phyloP scores from a whole-genome alignment of 1,140 invertebrate species.

The Phortica variegata region DNA sequence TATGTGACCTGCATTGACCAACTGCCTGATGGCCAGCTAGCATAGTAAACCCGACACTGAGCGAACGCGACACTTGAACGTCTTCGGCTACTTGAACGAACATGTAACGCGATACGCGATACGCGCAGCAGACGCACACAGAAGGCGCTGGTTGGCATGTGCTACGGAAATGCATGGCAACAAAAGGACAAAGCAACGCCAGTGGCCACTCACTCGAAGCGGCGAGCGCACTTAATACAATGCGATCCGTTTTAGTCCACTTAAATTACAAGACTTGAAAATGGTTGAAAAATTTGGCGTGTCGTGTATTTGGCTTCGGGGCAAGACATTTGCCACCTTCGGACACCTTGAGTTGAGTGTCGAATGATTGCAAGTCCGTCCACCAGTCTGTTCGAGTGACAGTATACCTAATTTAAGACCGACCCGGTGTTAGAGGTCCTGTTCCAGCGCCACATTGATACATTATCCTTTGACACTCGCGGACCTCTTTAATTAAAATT shows the following conservation, averaged over 20 bases:
- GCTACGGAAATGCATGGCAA: constrained; percentile 47
- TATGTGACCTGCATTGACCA: too few relatives aligned
- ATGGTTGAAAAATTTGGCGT: constrained; percentile 24
- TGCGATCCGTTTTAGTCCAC: too few relatives aligned
- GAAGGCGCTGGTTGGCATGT: constrained; percentile 36
- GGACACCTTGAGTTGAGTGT: constrained; percentile 4
- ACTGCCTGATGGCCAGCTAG: too few relatives aligned
- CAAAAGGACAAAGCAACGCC: constrained; percentile 42
- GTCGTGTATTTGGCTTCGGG: constrained; percentile 2
- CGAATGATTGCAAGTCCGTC: too few relatives aligned
- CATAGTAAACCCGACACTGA: too few relatives aligned
- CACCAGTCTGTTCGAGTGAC: too few relatives aligned
- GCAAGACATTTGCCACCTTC: constrained; percentile 7
- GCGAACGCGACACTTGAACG: constrained; percentile 18
- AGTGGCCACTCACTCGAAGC: too few relatives aligned
- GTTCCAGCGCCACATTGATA: constrained; percentile 9
- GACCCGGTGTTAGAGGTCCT: constrained; percentile 18
- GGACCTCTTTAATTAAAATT: too few relatives aligned
- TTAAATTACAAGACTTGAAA: constrained; percentile 51
- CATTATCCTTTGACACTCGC: background rate
- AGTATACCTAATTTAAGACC: too few relatives aligned
- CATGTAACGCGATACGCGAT: background rate
- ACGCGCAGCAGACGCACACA: constrained; percentile 28
- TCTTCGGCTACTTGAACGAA: constrained; percentile 10
- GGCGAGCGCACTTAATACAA: too few relatives aligned